These are phyloP conservation scores for Sebastes vulpes DNA, from an alignment of 2,797 vertebrate genomes.

Conservation along the genomic window DNA sequence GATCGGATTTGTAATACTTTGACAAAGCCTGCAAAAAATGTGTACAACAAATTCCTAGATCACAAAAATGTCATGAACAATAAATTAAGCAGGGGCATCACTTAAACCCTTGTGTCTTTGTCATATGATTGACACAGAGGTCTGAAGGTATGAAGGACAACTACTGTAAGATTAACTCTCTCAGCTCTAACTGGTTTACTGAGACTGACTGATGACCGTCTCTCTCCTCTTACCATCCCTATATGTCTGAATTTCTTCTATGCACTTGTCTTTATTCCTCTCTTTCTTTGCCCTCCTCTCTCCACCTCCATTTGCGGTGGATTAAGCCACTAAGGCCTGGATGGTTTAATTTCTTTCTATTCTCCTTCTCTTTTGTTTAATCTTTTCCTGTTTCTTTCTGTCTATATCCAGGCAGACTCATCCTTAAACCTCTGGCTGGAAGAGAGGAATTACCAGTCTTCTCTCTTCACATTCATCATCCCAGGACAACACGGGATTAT, in stretches of 20 bases:
- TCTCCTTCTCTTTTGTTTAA: conserved; percentile 29
- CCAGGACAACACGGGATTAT: conserved; percentile 44
- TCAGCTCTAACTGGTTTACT: not conserved
- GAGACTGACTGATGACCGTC: conserved; percentile 16
- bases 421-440: conserved; percentile 12
- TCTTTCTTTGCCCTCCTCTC: not conserved
- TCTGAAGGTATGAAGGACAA: not conserved
- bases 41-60: not conserved
- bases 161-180: not conserved
- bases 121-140: not conserved
- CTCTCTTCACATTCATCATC: conserved; percentile 36
- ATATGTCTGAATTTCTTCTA: not conserved
- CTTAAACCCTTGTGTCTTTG: not conserved
- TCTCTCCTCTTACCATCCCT: not conserved
- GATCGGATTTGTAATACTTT: not conserved
- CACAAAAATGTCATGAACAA: not conserved
- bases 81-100: not conserved
- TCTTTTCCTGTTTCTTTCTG: conserved; percentile 19
- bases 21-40: not conserved
- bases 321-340: conserved; percentile 50
- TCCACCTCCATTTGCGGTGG: conserved; percentile 23
- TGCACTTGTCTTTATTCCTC: not conserved
- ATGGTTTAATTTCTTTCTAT: conserved; percentile 40
- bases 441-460: conserved; percentile 16
- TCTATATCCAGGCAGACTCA: conserved; percentile 28